Percentiles rank a stretch among this genome's conserved stretches.
These are phyloP conservation scores for Drosophila crucigera DNA, from an alignment of 2,888 invertebrate genomes.

Conservation along the genomic window DNA sequence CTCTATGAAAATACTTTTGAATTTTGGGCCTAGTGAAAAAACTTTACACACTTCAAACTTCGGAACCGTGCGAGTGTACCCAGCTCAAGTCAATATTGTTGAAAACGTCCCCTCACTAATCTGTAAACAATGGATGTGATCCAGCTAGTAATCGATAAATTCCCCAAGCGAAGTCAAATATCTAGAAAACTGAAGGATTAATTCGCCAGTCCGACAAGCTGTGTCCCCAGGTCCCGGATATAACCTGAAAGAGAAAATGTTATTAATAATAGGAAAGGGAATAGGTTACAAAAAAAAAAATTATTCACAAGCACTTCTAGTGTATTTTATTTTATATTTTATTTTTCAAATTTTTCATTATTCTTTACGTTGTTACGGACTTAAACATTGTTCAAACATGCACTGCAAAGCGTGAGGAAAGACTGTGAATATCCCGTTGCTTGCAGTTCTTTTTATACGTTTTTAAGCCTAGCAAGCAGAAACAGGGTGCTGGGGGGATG, in stretches of 20 bases:
- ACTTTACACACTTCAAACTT: background rate
- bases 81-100: background rate
- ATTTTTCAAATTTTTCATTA: background rate
- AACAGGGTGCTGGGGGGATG: slow-evolving; percentile 56
- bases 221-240: background rate
- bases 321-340: no score
- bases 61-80: background rate
- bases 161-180: background rate
- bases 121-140: background rate
- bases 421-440: slow-evolving; percentile 39
- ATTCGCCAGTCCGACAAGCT: background rate
- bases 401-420: slow-evolving; percentile 25
- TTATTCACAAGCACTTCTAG: background rate
- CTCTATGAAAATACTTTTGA: background rate
- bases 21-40: background rate
- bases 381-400: background rate
- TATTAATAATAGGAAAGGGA: background rate
- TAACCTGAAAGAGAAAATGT: slow-evolving; percentile 5
- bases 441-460: slow-evolving; percentile 51
- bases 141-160: background rate
- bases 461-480: slow-evolving; percentile 3
- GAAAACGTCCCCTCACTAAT: background rate
- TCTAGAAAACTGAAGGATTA: background rate
- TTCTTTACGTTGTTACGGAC: background rate
- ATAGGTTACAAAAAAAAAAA: background rate